phyloP scores from a whole-genome alignment of 2,888 invertebrate species.

The Trichopoda pennipes region DNA sequence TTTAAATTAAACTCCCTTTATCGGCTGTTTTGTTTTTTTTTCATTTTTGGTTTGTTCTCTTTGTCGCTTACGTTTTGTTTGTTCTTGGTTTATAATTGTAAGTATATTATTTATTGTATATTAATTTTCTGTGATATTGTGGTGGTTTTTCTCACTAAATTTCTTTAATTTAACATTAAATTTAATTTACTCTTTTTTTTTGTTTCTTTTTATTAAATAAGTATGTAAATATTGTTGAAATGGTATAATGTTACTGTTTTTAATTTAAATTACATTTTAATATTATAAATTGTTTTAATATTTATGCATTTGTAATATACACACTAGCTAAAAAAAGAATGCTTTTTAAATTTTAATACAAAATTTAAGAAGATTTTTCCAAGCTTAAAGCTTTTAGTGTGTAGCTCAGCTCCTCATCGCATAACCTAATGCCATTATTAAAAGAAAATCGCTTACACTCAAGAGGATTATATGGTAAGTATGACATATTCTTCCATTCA shows the following conservation, averaged over 20 bases:
- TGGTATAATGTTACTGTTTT: conserved; percentile 57
- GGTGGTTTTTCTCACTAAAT: conserved; percentile 68
- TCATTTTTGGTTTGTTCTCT: conserved; percentile 60
- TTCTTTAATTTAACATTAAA: conserved; percentile 60
- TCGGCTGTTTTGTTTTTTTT: conserved; percentile 54
- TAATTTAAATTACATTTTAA: conserved; percentile 66
- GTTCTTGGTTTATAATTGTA: conserved; percentile 30
- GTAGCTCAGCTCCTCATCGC: too few species aligned
- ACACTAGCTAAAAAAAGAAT: too few species aligned
- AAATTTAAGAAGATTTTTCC: neutral
- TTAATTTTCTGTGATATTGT: conserved; percentile 57
- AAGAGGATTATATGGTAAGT: too few species aligned
- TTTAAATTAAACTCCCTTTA: conserved; percentile 51
- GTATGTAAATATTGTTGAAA: conserved; percentile 59
- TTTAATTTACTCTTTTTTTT: conserved; percentile 28
- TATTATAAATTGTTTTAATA: conserved; percentile 55
- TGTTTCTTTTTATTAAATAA: conserved; percentile 41
- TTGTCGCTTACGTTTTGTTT: conserved; percentile 55
- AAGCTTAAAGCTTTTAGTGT: too few species aligned
- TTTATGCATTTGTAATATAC: conserved; percentile 45
- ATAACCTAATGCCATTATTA: too few species aligned
- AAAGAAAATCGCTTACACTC: too few species aligned
- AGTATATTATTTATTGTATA: conserved; percentile 54
- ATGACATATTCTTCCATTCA: too few species aligned
- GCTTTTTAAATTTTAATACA: too few species aligned